Percentiles rank a stretch among this genome's conserved stretches.
Conservation (phyloP, 2,888 invertebrate species). For the Pherbina coryleti region DNA sequence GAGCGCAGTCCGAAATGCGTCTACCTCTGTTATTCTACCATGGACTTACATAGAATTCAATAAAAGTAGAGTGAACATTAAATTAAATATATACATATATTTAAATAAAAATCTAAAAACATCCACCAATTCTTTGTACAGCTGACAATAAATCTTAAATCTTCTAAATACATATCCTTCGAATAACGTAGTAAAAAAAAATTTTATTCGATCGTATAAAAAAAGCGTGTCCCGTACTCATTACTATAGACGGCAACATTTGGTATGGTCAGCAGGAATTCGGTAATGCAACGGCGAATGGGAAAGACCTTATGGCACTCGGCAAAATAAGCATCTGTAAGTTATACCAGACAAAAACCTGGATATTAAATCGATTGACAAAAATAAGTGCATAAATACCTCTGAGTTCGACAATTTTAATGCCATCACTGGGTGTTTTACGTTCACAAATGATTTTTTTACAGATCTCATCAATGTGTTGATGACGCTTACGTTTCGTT, state of each 20-base stretch:
- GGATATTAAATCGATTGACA: too few relatives aligned
- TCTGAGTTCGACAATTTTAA: conserved; percentile 12
- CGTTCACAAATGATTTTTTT: conserved; percentile 8
- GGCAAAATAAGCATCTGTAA: conserved; percentile 8
- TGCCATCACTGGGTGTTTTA: conserved; percentile 21
- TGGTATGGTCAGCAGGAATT: conserved; percentile 30
- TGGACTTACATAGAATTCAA: too few relatives aligned
- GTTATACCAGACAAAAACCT: too few relatives aligned
- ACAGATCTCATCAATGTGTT: conserved; percentile 9
- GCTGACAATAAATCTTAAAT: too few relatives aligned
- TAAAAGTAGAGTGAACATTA: too few relatives aligned
- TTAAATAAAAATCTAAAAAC: too few relatives aligned
- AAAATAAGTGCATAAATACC: neutral
- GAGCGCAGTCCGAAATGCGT: too few relatives aligned
- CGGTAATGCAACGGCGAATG: conserved; percentile 25
- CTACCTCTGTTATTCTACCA: too few relatives aligned
- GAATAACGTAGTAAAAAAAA: too few relatives aligned
- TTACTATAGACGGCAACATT: conserved; percentile 30
- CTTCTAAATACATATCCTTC: too few relatives aligned
- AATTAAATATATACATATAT: too few relatives aligned
- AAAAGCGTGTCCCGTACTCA: conserved; percentile 10
- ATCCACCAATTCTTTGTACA: too few relatives aligned
- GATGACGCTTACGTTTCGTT: conserved; percentile 1
- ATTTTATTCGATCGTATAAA: conserved; percentile 17
- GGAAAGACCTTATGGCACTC: neutral